Base-by-base conservation (phyloP, 1,140 invertebrate species). In the Calliopsis andreniformis region DNA sequence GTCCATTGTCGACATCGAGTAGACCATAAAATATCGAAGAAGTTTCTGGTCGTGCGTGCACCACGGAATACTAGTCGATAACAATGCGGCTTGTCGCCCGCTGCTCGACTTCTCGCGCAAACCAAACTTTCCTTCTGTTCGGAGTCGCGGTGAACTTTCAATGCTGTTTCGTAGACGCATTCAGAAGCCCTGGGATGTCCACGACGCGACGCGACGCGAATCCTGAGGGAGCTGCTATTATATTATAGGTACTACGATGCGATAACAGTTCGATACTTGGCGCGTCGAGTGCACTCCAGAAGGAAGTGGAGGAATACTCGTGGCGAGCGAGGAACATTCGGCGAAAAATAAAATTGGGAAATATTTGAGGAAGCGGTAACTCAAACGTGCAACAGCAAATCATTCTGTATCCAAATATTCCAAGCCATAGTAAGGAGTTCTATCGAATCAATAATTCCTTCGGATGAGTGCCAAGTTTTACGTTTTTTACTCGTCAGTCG, bases 1-100 rank as follows among this genome's bases (percentile, higher is more conserved):
- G 70, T 32, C 35, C 39, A 66, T 75, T 66, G 71, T 67, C 28
- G 35, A 56, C 53, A 62, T 56, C 45, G 66, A n/a, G 28, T 4
- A 3, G 47, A 45, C 53, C 53, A 18, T 75, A 62, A 83, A 79
- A 79, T 83, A 83, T 83, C 32, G 61, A 12, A 4, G 14, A 83
- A 83, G 59, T 83, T 83, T 42, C 20, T 42, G 51, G 58, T 30
- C 53, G 28, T 12, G 63, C 23, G 63, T 51, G 67, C 32, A 20
- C 49, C 59, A 25, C 47, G 49, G 63, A 53, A 20, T 49, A 58
- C 51, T 43, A 62, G 53, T 67, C 62, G 71, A 75, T 66, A 73
- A 73, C 71, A 73, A 66, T 63, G 71, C 62, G 18, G 42, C 39
- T 51, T 55, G 49, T 56, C 56, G 42, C 16, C 20, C 32, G 47